Conservation (phyloP, 2,797 vertebrate genomes). For the Acanthopagrus latus region DNA sequence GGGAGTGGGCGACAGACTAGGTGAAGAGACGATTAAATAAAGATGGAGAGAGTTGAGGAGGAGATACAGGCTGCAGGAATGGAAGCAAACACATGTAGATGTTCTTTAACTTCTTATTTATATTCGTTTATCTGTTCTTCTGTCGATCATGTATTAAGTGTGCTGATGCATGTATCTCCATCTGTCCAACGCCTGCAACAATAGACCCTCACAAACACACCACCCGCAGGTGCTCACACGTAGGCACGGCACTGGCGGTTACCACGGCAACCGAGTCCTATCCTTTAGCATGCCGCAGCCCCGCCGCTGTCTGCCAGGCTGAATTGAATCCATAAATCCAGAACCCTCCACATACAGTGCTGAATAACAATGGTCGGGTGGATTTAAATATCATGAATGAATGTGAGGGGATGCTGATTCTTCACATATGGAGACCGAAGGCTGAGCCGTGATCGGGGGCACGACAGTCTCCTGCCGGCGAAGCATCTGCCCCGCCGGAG, state of each 20-base stretch:
- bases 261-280: slow-evolving; percentile 51
- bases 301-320: slow-evolving; percentile 1
- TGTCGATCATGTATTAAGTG: slow-evolving; percentile 16
- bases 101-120: background rate
- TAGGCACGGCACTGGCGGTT: slow-evolving; percentile 32
- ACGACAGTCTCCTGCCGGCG: background rate
- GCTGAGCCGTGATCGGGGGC: background rate
- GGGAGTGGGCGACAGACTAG: background rate
- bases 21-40: slow-evolving; percentile 6
- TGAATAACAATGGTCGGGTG: background rate
- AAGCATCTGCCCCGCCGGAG: background rate
- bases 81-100: background rate
- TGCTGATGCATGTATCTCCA: slow-evolving; percentile 38
- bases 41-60: background rate
- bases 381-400: background rate
- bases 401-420: background rate
- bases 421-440: background rate
- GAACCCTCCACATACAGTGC: slow-evolving; percentile 13
- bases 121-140: background rate
- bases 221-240: slow-evolving; percentile 38
- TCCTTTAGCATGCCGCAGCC: slow-evolving; percentile 16
- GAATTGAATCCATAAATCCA: slow-evolving; percentile 20
- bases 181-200: slow-evolving; percentile 47
- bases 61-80: background rate
- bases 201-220: slow-evolving; percentile 27